These are phyloP conservation scores for Montipora cactus DNA, from an alignment of 64 coral and sea anemone species.

Conservation along the genomic window DNA sequence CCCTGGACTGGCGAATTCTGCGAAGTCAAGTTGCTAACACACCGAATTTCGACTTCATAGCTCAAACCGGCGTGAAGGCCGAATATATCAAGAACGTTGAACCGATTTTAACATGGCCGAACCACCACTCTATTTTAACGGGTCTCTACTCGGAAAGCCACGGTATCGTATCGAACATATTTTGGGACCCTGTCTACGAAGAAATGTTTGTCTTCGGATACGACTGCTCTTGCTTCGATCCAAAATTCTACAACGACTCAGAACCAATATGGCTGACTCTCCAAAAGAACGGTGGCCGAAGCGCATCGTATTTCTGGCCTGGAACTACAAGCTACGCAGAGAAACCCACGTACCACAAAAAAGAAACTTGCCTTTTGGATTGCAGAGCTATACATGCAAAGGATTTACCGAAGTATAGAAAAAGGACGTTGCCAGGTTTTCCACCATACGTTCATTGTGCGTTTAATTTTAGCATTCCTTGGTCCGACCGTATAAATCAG, in stretches of 20 bases:
- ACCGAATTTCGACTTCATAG: slow-evolving; percentile 76
- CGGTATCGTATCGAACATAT: slow-evolving; percentile 75
- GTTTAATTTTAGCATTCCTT: background rate
- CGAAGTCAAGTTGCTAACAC: slow-evolving; percentile 20
- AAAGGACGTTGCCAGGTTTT: background rate
- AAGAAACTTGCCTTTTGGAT: slow-evolving; percentile 8
- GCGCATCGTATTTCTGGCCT: slow-evolving; percentile 43
- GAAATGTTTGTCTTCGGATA: slow-evolving; percentile 71
- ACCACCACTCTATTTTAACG: slow-evolving; percentile 67
- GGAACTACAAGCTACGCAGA: slow-evolving; percentile 25
- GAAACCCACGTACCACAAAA: slow-evolving; percentile 34
- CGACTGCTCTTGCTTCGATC: slow-evolving; percentile 77
- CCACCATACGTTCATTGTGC: slow-evolving; percentile 34
- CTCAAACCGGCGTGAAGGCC: slow-evolving; percentile 68
- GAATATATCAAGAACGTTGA: slow-evolving; percentile 67
- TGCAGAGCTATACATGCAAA: slow-evolving; percentile 15
- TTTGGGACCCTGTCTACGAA: slow-evolving; percentile 87
- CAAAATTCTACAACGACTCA: slow-evolving; percentile 78
- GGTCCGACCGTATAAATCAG: slow-evolving; percentile 42
- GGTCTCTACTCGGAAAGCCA: slow-evolving; percentile 90
- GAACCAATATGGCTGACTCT: slow-evolving; percentile 91
- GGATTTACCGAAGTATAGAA: slow-evolving; percentile 47
- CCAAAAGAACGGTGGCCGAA: slow-evolving; percentile 50
- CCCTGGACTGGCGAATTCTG: slow-evolving; percentile 73
- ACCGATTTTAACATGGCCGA: slow-evolving; percentile 74